Conservation (phyloP, 2,113 vertebrate species). For the Lophochroa leadbeateri region DNA sequence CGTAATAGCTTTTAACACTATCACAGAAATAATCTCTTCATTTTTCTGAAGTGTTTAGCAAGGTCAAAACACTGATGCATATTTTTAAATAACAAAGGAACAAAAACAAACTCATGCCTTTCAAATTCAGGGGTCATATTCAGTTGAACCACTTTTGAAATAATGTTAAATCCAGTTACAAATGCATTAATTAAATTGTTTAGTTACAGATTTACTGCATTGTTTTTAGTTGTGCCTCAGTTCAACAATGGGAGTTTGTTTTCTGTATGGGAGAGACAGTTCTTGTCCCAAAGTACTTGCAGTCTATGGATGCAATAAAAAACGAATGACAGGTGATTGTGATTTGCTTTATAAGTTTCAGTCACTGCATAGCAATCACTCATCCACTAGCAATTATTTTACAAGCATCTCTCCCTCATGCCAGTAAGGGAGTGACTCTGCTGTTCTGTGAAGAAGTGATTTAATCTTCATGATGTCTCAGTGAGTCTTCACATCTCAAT, state of each 20-base stretch:
- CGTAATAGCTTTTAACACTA: neutral
- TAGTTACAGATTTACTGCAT: neutral
- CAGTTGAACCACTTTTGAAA: neutral
- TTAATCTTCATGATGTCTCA: neutral
- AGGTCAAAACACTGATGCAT: neutral
- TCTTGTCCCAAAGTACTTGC: neutral
- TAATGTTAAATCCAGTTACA: neutral
- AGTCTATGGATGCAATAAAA: neutral
- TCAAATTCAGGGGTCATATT: neutral
- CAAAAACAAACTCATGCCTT: neutral
- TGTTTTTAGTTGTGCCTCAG: neutral
- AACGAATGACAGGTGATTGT: neutral
- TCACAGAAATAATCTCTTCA: neutral
- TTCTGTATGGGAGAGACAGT: neutral
- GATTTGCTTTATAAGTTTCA: neutral
- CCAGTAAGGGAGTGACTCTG: neutral
- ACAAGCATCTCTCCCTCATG: neutral
- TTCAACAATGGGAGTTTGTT: neutral
- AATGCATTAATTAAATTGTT: neutral
- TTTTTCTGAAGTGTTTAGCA: neutral
- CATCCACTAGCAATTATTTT: neutral
- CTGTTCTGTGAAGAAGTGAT: neutral
- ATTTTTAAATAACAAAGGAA: neutral
- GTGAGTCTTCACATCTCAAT: neutral
- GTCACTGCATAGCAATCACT: neutral